Conservation (phyloP, 2,888 invertebrate genomes). For the Leptinotarsa peninsularis region DNA sequence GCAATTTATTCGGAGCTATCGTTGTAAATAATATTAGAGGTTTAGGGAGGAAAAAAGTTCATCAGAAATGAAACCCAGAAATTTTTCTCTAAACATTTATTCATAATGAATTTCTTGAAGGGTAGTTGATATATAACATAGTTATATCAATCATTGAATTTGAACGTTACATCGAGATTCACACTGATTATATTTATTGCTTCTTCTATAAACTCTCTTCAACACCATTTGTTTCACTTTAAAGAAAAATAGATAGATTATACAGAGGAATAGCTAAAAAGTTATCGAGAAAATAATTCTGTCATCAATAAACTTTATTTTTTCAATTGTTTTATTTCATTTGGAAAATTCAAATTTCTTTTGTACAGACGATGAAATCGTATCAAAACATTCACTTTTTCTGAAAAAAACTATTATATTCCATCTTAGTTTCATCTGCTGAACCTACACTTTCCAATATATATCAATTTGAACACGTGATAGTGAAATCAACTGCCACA, state of each 20-base stretch:
- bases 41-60: too few species aligned
- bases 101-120: neutral
- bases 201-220: neutral
- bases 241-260: conserved; percentile 3
- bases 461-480: too few species aligned
- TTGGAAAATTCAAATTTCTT: neutral
- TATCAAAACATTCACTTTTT: too few species aligned
- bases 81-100: conserved; percentile 14
- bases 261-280: neutral
- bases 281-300: neutral
- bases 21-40: too few species aligned
- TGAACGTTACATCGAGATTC: neutral
- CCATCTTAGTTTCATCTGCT: too few species aligned
- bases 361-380: too few species aligned
- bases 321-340: too few species aligned
- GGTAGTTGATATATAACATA: neutral
- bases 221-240: conserved; percentile 1
- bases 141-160: neutral
- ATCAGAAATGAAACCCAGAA: neutral
- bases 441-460: too few species aligned
- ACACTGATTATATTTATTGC: conserved; percentile 18
- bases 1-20: too few species aligned
- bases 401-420: too few species aligned
- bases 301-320: too few species aligned
- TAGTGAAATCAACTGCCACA: too few species aligned